Evolutionary conservation across 2,113 vertebrate species (phyloP), one percentile per base, ranked within the genome.

Genomic region (Oryzias melastigma): DNA sequence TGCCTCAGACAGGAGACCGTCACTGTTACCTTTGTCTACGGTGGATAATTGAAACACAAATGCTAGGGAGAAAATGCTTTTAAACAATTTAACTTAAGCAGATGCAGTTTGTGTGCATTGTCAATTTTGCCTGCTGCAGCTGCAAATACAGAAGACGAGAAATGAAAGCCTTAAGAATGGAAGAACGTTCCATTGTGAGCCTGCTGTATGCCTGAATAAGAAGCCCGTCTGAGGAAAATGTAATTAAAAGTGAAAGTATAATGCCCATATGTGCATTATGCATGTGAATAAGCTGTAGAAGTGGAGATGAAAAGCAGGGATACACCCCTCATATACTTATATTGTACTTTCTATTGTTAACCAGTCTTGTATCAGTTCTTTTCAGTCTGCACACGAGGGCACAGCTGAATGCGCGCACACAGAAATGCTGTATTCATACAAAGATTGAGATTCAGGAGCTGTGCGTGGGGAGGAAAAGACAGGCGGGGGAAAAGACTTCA

Each of bases 291-390:
- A 60, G 67, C 63, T 62, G 60, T 50, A 71, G 60, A 80, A 67
- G 63, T 58, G 48, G 72, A 74, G 74, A 67, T 75, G 41, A 75
- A 73, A 71, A 78, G 81, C 67, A 63, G 67, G 58, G 53, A 72
- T 51, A 71, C 77, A 68, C 67, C 75, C 71, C 65, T 73, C 65
- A 50, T 73, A 62, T 57, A 76, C 70, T 77, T 67, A 71, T 71
- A 81, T 82, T 77, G 77, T 78, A 43, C 63, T 70, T 70, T 60
- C 83, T 52, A 73, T 88, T 85, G 79, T 85, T 75, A 81, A 69
- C 70, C 61, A 67, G 82, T 65, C 61, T 61, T 67, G 71, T 74
- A 70, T 84, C 65, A n/a, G 68, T 65, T 77, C 63, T 58, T 80
- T 80, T 80, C 53, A 76, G 77, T 76, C 44, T 52, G 25, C 73